These are phyloP conservation scores for Grus americana DNA, from an alignment of 2,113 vertebrate species.

Conservation along the genomic window DNA sequence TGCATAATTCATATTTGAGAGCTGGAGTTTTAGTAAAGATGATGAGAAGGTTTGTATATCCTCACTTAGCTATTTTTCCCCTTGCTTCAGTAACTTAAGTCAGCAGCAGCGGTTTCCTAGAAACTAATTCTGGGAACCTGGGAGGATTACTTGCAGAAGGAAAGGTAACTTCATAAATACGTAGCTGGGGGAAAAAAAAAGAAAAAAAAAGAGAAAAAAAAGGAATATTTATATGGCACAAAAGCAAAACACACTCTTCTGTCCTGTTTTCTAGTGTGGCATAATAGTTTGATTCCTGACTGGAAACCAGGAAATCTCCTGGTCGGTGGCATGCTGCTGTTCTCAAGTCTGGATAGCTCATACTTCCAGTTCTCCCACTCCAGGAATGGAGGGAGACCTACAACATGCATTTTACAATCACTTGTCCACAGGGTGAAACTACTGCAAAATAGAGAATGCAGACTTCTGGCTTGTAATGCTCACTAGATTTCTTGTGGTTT, in stretches of 20 bases:
- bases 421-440: neutral
- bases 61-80: neutral
- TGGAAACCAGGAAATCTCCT: neutral
- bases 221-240: neutral
- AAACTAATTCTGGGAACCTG: neutral
- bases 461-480: neutral
- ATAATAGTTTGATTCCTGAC: neutral
- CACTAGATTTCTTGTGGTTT: neutral
- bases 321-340: neutral
- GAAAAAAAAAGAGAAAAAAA: neutral
- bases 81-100: neutral
- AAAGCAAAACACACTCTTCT: neutral
- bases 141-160: neutral
- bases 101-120: neutral
- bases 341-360: neutral
- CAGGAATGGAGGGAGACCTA: neutral
- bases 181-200: neutral
- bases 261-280: neutral
- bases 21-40: neutral
- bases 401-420: neutral
- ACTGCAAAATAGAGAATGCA: neutral
- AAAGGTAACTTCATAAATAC: neutral
- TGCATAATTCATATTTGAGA: neutral
- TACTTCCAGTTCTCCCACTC: neutral
- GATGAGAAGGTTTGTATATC: neutral